Evolutionary conservation across 2,113 vertebrate genomes (phyloP), one percentile per base, ranked within the genome.

Genomic region (Cervus canadensis): DNA sequence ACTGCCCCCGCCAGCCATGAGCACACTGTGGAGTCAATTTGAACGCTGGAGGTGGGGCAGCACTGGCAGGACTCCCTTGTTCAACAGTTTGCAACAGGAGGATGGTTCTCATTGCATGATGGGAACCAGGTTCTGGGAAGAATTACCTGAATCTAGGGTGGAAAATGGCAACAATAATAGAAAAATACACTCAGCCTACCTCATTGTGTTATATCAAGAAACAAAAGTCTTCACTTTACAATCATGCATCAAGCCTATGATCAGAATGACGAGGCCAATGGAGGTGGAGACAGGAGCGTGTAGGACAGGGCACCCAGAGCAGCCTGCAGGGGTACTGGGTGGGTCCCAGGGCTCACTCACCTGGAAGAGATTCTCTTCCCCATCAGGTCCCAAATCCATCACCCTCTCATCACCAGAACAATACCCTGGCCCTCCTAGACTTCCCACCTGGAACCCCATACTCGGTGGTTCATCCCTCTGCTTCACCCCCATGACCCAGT

Each of bases 261-360:
- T 56, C 12, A 79, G 56, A 78, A 36, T 33, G 71, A 52, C 5
- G 28, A 94, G 71, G 50, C 7, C 33, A 14, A 26, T 28, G 30
- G 45, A 28, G 40, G 19, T 4, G 6, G 81, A 59, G 81, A 59
- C 0, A 6, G 50, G 33, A 81, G 81, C 12, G 0, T 1, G 19
- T 28, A 19, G 64, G 48, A 4, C 11, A 16, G 36, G 43, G 43
- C 43, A 17, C 76, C 76, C 26, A 30, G 26, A 48, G 28, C 76
- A 79, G 26, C 45, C 45, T 48, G 15, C 28, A 48, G 26, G 76
- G 15, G 8, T 50, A 45, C 26, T 17, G 26, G 28, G 21, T 74
- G n/a, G 36, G 71, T 74, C 36, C 11, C 71, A 40, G 36, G n/a
- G 71, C 36, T 74, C 36, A 40, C 36, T 43, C 36, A 74, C 21